Percentiles rank a stretch among this genome's conserved stretches.
Conservation (phyloP, 2,797 vertebrate genomes). For the Eospalax fontanierii region DNA sequence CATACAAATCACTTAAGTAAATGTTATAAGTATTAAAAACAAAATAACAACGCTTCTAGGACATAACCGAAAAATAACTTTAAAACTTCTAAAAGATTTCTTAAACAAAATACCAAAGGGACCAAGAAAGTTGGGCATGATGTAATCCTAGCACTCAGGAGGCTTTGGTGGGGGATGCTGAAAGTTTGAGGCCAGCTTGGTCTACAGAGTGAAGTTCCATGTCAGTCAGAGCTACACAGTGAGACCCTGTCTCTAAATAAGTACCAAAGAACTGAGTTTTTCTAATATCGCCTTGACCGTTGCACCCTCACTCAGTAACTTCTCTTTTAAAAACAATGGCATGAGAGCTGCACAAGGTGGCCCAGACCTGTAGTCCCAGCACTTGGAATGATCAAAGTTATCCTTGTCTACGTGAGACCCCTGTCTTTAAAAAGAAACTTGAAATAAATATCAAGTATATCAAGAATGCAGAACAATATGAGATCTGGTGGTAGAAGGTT, state of each 20-base stretch:
- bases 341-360: neutral
- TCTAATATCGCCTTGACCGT: neutral
- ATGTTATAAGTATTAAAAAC: neutral
- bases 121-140: neutral
- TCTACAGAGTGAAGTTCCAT: neutral
- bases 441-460: neutral
- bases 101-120: neutral
- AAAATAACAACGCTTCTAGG: neutral
- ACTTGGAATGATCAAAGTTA: neutral
- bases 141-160: neutral
- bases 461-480: neutral
- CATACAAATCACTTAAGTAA: neutral
- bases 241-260: neutral
- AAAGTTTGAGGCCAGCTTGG: neutral
- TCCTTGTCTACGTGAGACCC: neutral
- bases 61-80: slow-evolving; percentile 12
- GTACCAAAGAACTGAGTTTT: neutral
- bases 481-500: neutral
- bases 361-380: too few species aligned
- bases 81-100: neutral
- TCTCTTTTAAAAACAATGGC: neutral
- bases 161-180: neutral
- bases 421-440: neutral
- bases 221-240: too few species aligned
- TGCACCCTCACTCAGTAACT: neutral